A percentile compares a stretch with the other conserved stretches of the same genome.
These are phyloP conservation scores for Cyclopterus lumpus DNA, from an alignment of 2,797 vertebrate species.

Conservation along the genomic window DNA sequence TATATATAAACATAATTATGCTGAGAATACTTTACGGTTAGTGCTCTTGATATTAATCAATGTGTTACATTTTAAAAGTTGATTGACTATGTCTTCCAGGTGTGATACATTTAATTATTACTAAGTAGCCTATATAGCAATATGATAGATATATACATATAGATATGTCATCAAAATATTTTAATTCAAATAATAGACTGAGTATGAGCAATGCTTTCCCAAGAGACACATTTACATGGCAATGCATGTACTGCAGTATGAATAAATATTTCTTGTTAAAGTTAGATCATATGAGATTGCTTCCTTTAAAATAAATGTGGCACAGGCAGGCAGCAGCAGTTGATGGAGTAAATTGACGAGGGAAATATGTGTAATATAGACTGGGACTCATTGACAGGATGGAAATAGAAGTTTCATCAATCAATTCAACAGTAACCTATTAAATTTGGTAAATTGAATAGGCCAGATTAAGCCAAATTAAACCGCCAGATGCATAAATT, in stretches of 20 bases:
- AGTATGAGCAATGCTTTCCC: neutral
- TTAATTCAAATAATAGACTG: neutral
- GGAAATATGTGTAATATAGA: slow-evolving; percentile 25
- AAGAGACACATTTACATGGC: neutral
- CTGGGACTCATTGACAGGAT: neutral
- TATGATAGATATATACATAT: too few relatives aligned
- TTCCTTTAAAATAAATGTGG: neutral
- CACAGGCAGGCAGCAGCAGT: slow-evolving; percentile 21
- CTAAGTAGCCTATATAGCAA: too few relatives aligned
- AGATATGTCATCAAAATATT: neutral
- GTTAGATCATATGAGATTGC: neutral
- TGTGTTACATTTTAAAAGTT: neutral
- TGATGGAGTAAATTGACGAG: slow-evolving; percentile 15
- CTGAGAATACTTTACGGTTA: neutral
- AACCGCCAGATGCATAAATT: neutral
- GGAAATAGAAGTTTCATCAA: neutral
- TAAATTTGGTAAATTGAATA: neutral
- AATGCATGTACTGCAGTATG: too few relatives aligned
- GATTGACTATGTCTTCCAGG: neutral
- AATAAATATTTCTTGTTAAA: neutral
- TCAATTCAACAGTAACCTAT: neutral
- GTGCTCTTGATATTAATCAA: neutral
- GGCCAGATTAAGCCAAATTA: too few relatives aligned
- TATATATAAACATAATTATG: too few relatives aligned
- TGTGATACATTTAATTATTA: neutral